phyloP scores from a whole-genome alignment of 2,888 invertebrate species.

The Proisotoma minuta region DNA sequence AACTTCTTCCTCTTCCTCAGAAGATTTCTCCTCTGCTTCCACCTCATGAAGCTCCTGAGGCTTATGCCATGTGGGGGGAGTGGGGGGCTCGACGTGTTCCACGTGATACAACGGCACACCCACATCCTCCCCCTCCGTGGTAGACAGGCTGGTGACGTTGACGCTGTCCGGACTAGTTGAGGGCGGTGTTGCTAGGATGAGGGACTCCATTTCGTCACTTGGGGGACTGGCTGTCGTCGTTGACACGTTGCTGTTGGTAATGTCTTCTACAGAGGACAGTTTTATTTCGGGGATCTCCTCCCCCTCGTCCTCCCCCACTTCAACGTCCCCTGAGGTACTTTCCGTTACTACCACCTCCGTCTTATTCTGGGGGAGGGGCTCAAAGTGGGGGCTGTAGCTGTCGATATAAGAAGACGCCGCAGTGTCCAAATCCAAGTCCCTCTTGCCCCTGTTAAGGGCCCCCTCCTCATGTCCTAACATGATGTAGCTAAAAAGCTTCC shows the following conservation, averaged over 20 bases:
- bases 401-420: neutral
- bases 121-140: slow-evolving; percentile 21
- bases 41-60: slow-evolving; percentile 18
- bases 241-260: neutral
- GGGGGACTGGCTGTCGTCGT: neutral
- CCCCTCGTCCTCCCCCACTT: slow-evolving; percentile 44
- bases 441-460: slow-evolving; percentile 21
- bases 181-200: slow-evolving; percentile 33
- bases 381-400: neutral
- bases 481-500: slow-evolving; percentile 45
- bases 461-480: slow-evolving; percentile 41
- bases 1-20: neutral
- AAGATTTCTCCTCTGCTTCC: neutral
- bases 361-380: neutral
- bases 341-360: neutral
- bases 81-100: slow-evolving; percentile 45
- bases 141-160: too few species aligned
- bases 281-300: slow-evolving; percentile 27
- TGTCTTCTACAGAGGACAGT: neutral
- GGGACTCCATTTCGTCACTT: slow-evolving; percentile 24
- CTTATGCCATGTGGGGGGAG: slow-evolving; percentile 44
- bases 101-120: slow-evolving; percentile 47
- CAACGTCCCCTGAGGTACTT: slow-evolving; percentile 34
- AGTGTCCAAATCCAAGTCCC: neutral
- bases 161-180: slow-evolving; percentile 7